phyloP scores from a whole-genome alignment of 2,888 invertebrate genomes.

The Zhuqinia jingwanae region DNA sequence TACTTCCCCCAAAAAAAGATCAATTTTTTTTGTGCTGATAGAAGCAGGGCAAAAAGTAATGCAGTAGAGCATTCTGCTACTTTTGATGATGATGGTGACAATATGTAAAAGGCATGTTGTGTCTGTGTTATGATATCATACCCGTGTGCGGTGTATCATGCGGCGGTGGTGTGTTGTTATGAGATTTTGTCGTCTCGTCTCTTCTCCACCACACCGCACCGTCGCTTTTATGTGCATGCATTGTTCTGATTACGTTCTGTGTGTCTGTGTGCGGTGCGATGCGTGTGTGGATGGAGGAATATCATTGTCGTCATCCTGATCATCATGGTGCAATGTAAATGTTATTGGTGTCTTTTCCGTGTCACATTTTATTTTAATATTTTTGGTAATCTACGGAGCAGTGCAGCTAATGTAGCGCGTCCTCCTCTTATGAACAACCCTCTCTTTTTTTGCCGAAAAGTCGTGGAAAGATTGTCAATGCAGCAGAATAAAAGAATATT shows the following conservation, averaged over 20 bases:
- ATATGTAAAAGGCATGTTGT: constrained; percentile 1
- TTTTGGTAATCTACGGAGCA: constrained; percentile 16
- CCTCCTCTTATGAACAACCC: not conserved
- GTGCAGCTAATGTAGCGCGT: constrained; percentile 29
- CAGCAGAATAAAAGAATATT: too few species aligned
- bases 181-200: not conserved
- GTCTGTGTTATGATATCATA: not conserved
- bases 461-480: too few species aligned
- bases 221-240: not conserved
- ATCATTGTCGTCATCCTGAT: too few species aligned
- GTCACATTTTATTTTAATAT: constrained; percentile 68
- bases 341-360: constrained; percentile 70
- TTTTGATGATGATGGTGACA: constrained; percentile 13
- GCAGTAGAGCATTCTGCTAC: too few species aligned
- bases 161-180: not conserved
- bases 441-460: too few species aligned
- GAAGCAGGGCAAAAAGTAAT: not conserved
- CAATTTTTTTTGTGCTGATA: too few species aligned
- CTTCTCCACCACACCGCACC: too few species aligned
- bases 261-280: constrained; percentile 15
- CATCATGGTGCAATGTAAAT: constrained; percentile 65
- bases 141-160: not conserved
- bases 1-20: not conserved
- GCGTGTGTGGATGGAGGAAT: not conserved
- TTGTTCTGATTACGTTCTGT: too few species aligned